These are phyloP conservation scores for Xanthorhoe designata DNA, from an alignment of 2,888 invertebrate genomes.

Conservation along the genomic window DNA sequence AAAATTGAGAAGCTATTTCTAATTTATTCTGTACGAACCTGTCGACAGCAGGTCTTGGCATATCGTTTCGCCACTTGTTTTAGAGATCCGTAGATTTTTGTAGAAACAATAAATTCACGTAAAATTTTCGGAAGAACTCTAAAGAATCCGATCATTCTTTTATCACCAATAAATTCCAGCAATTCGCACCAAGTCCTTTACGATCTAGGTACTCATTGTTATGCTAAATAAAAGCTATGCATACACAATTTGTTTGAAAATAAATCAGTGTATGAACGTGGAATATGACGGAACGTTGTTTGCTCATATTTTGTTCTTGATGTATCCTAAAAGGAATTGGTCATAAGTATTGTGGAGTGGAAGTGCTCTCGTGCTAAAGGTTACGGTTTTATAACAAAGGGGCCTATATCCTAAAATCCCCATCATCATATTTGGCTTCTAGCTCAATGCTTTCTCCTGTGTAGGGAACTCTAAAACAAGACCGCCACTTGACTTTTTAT, in stretches of 20 bases:
- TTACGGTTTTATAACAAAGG: too few species aligned
- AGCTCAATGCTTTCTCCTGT: not conserved
- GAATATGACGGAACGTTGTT: too few species aligned
- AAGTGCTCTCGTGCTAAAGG: too few species aligned
- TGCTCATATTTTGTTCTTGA: too few species aligned
- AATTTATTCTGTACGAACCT: constrained; percentile 31
- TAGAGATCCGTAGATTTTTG: constrained; percentile 19
- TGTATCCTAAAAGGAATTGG: too few species aligned
- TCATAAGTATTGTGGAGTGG: too few species aligned
- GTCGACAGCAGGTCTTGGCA: constrained; percentile 30
- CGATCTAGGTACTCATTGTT: not conserved
- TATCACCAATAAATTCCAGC: not conserved
- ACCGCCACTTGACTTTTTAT: constrained; percentile 44
- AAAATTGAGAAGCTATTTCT: constrained; percentile 37
- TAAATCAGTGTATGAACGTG: not conserved
- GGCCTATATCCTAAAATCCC: too few species aligned
- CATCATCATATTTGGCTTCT: too few species aligned
- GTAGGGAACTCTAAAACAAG: not conserved
- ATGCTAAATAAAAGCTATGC: not conserved
- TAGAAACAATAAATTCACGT: not conserved
- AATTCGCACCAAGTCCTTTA: not conserved
- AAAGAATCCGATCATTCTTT: too few species aligned
- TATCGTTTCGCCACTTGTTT: constrained; percentile 18
- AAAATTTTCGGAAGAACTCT: too few species aligned
- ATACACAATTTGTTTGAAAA: not conserved